Conservation (phyloP, 2,888 invertebrate genomes). For the Ditylenchus weischeri region DNA sequence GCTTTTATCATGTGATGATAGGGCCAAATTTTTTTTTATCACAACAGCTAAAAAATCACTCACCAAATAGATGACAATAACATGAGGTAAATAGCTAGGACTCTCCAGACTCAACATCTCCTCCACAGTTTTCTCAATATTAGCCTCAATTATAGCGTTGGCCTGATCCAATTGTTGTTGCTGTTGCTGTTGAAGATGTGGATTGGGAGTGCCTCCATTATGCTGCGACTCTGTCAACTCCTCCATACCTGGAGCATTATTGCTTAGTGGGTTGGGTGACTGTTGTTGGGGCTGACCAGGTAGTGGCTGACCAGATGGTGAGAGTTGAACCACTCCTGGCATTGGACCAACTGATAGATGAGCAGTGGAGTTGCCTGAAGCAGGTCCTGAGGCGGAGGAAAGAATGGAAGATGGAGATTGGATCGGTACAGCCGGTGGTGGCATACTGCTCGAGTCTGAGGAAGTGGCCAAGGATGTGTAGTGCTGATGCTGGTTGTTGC, state of each 20-base stretch:
- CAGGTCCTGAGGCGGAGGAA: constrained; percentile 19
- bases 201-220: constrained; percentile 16
- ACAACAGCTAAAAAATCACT: constrained; percentile 8
- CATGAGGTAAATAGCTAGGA: constrained; percentile 68
- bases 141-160: constrained; percentile 18
- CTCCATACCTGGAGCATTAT: constrained; percentile 2
- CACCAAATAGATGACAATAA: constrained; percentile 88
- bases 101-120: constrained; percentile 37
- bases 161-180: constrained; percentile 14
- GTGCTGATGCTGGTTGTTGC: constrained; percentile 29
- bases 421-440: constrained; percentile 34
- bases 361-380: constrained; percentile 8
- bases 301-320: constrained; percentile 3
- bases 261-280: constrained; percentile 8
- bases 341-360: neutral
- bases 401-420: constrained; percentile 15
- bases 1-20: constrained; percentile 1
- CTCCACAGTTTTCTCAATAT: constrained; percentile 31
- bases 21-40: neutral
- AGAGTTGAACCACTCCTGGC: constrained; percentile 15
- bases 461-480: constrained; percentile 30
- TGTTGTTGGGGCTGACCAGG: constrained; percentile 12
- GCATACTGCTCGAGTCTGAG: constrained; percentile 29
- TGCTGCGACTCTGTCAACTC: constrained; percentile 14
- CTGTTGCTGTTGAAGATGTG: constrained; percentile 20